Evolutionary conservation across 1,140 invertebrate genomes (phyloP).

Genomic region (Amphibalanus amphitrite): DNA sequence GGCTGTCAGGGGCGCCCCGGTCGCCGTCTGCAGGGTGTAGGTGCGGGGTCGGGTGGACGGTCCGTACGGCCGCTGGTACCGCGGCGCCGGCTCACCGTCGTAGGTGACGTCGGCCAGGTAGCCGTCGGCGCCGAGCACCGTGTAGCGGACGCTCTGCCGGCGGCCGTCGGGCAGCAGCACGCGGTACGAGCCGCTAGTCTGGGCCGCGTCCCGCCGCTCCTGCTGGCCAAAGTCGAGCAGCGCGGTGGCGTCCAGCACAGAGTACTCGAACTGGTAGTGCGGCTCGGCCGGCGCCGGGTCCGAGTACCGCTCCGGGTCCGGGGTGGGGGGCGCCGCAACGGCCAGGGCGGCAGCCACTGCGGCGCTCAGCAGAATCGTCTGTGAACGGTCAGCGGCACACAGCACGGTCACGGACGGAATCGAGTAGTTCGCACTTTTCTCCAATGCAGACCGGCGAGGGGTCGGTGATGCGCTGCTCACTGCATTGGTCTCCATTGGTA

Average conservation of each 20-base stretch:
- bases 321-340: not conserved
- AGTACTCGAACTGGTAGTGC: conserved; percentile 19
- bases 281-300: too few relatives aligned
- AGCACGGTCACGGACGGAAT: too few relatives aligned
- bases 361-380: too few relatives aligned
- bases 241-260: conserved; percentile 18
- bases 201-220: conserved; percentile 18
- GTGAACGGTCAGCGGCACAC: too few relatives aligned
- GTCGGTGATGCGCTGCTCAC: too few relatives aligned
- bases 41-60: not conserved
- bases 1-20: not conserved
- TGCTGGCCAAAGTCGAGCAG: conserved; percentile 16
- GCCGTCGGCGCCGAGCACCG: conserved; percentile 14
- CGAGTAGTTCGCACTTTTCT: too few relatives aligned
- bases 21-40: not conserved
- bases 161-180: conserved; percentile 21
- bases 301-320: too few relatives aligned
- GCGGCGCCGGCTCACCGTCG: conserved; percentile 12
- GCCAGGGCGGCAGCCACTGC: too few relatives aligned
- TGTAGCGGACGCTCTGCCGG: conserved; percentile 18
- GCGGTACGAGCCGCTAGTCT: conserved; percentile 19
- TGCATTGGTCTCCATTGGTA: too few relatives aligned
- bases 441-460: too few relatives aligned
- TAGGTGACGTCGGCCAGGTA: conserved; percentile 21
- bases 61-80: conserved; percentile 4